A percentile compares a stretch with the other conserved stretches of the same genome.
Evolutionary conservation across 1,140 invertebrate genomes (phyloP).

Genomic region (Caerostris extrusa): DNA sequence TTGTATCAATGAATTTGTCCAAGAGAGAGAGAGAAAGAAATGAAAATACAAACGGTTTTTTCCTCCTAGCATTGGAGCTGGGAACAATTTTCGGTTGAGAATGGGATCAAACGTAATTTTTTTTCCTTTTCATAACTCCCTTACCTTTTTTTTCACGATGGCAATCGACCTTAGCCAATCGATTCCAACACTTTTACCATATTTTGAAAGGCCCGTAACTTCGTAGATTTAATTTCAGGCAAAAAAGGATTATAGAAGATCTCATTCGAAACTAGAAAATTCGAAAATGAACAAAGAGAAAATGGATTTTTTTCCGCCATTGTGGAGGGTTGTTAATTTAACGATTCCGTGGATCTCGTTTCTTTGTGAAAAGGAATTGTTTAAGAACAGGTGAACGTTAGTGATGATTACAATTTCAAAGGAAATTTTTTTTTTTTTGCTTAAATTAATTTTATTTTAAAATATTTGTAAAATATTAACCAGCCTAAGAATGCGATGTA

Average conservation of each 20-base stretch:
- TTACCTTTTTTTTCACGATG: constrained; percentile 36
- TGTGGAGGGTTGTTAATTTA: background rate
- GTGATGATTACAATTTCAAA: background rate
- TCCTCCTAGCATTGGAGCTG: background rate
- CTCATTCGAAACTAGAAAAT: constrained; percentile 4
- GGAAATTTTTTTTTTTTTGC: background rate
- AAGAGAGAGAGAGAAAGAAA: background rate
- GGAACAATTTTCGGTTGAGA: constrained; percentile 29
- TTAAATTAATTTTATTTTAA: background rate
- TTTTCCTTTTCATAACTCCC: constrained; percentile 4
- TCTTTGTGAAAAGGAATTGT: background rate
- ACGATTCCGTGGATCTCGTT: background rate
- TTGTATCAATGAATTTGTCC: constrained; percentile 17
- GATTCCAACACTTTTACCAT: constrained; percentile 13
- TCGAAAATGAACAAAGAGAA: constrained; percentile 28
- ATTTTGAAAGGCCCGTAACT: constrained; percentile 24
- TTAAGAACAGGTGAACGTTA: background rate
- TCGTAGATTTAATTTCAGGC: constrained; percentile 29
- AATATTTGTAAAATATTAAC: background rate
- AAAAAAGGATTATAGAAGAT: constrained; percentile 22
- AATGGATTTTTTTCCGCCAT: background rate
- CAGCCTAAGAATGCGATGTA: background rate
- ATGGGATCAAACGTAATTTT: constrained; percentile 40
- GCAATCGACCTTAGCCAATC: background rate
- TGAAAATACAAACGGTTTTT: constrained; percentile 1